These are phyloP conservation scores for Tetrao urogallus DNA, from an alignment of 2,113 vertebrate species.

Conservation along the genomic window DNA sequence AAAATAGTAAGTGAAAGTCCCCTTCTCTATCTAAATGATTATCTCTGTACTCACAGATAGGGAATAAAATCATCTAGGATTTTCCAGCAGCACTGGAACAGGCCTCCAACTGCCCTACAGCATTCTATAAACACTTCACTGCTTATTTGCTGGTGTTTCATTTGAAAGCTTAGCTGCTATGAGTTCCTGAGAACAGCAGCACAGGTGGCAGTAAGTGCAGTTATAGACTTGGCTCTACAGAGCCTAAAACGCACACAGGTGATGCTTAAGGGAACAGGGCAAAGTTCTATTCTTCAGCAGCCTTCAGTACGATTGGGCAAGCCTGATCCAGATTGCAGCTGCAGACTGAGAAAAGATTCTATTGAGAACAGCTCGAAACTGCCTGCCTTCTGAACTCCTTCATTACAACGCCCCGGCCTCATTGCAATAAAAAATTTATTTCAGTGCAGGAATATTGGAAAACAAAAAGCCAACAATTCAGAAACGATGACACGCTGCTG, in stretches of 20 bases:
- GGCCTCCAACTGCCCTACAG: background rate
- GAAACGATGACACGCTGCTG: background rate
- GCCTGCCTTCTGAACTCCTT: background rate
- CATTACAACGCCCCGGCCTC: background rate
- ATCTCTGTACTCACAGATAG: background rate
- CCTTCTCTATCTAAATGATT: background rate
- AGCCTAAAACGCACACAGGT: background rate
- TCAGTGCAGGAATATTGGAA: background rate
- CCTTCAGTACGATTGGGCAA: background rate
- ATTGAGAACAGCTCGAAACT: background rate
- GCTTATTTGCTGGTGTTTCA: background rate
- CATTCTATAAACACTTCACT: background rate
- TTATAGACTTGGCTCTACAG: background rate
- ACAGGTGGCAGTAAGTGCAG: background rate
- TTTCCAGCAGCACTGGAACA: background rate
- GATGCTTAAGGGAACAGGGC: background rate
- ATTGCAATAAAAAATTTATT: background rate
- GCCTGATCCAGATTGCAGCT: background rate
- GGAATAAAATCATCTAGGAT: background rate
- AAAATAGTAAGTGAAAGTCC: background rate
- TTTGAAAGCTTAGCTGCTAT: background rate
- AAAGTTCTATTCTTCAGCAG: background rate
- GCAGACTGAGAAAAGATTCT: background rate
- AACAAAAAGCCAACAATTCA: background rate
- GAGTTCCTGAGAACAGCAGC: background rate